Evolutionary conservation across 2,113 vertebrate species (phyloP).

Genomic region (Acrocephalus arundinaceus): DNA sequence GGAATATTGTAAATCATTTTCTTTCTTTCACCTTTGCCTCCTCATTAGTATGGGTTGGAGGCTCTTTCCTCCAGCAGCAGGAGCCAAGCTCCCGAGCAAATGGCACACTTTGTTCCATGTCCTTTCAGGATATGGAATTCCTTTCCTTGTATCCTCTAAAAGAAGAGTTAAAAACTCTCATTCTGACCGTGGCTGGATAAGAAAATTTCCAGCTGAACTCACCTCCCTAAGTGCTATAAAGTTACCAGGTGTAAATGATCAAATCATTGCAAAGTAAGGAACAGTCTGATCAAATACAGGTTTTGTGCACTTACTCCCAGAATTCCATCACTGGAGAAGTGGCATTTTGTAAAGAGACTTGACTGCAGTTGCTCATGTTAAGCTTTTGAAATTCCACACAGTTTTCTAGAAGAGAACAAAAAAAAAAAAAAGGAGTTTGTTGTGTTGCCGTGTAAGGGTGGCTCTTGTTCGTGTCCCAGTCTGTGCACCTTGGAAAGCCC

Average conservation of each 20-base stretch:
- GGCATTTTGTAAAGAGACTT: slow-evolving; percentile 81
- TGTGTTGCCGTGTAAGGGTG: not conserved
- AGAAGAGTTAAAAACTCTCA: not conserved
- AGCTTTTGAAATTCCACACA: slow-evolving; percentile 93
- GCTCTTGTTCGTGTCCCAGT: not conserved
- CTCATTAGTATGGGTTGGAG: slow-evolving; percentile 56
- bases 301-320: slow-evolving; percentile 93
- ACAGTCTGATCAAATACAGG: not conserved
- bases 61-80: slow-evolving; percentile 26
- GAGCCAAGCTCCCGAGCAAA: slow-evolving; percentile 45
- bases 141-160: not conserved
- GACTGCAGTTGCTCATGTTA: slow-evolving; percentile 90
- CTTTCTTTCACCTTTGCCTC: slow-evolving; percentile 28
- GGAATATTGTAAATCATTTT: not conserved
- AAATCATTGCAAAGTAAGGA: not conserved
- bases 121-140: slow-evolving; percentile 49
- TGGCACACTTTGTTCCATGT: slow-evolving; percentile 49
- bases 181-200: not conserved
- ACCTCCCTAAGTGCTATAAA: not conserved
- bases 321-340: slow-evolving; percentile 98
- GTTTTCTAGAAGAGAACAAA: slow-evolving; percentile 80
- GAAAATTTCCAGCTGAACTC: not conserved
- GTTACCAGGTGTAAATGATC: not conserved
- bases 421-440: not conserved
- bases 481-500: not conserved